Evolutionary conservation across 2,888 invertebrate genomes (phyloP).

Genomic region (Coelogynopora nodosa): DNA sequence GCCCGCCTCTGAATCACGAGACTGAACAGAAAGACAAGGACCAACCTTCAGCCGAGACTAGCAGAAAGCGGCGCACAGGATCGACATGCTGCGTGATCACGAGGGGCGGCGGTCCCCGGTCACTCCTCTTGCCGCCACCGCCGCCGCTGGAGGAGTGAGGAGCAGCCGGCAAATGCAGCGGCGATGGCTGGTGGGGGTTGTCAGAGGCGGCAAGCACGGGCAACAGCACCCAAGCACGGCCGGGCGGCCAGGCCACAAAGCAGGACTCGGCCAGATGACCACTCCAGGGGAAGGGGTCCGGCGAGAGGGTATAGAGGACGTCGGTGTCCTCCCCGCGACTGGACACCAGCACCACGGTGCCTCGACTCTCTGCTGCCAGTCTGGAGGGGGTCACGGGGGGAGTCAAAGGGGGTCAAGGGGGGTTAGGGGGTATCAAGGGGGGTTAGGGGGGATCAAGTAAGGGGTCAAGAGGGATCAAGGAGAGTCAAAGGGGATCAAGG

Average conservation of each 20-base stretch:
- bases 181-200: neutral
- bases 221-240: conserved; percentile 43
- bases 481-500: too few species aligned
- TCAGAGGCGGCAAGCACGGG: neutral
- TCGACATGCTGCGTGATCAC: conserved; percentile 72
- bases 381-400: neutral
- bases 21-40: too few species aligned
- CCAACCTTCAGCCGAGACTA: conserved; percentile 59
- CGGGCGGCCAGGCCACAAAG: conserved; percentile 35
- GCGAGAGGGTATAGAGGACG: conserved; percentile 73
- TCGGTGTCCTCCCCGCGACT: conserved; percentile 72
- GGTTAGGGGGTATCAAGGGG: too few species aligned
- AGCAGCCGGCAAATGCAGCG: neutral
- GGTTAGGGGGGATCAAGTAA: too few species aligned
- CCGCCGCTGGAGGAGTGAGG: neutral
- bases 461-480: too few species aligned
- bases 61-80: conserved; percentile 73
- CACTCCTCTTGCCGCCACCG: neutral
- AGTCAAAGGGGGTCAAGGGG: too few species aligned
- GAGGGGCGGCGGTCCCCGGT: conserved; percentile 65
- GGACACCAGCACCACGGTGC: conserved; percentile 41
- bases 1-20: too few species aligned
- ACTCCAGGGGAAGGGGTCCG: conserved; percentile 72
- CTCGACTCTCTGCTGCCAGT: conserved; percentile 42
- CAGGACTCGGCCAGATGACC: conserved; percentile 35